A percentile compares a stretch with the other conserved stretches of the same genome.
phyloP scores from a whole-genome alignment of 2,113 vertebrate genomes.

The Centropus unirufus region DNA sequence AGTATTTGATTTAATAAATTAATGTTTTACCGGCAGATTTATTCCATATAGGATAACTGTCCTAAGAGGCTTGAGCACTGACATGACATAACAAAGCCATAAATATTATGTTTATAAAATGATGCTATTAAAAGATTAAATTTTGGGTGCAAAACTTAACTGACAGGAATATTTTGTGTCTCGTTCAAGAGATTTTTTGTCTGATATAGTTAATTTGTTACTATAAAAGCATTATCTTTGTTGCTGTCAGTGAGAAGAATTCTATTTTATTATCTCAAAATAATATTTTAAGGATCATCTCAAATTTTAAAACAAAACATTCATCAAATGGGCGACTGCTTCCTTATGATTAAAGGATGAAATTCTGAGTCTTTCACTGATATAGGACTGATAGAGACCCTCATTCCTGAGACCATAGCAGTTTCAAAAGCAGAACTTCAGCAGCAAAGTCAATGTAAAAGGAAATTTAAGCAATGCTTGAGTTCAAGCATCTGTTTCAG shows the following conservation, averaged over 20 bases:
- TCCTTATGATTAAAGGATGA: background rate
- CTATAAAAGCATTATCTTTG: background rate
- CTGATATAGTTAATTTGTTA: background rate
- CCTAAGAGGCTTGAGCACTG: background rate
- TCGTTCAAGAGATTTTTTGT: background rate
- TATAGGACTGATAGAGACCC: background rate
- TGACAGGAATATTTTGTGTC: background rate
- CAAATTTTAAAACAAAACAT: background rate
- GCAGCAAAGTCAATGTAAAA: background rate
- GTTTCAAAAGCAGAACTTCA: background rate
- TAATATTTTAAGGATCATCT: background rate
- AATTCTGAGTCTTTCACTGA: background rate
- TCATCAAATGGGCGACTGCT: background rate
- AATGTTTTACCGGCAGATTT: background rate
- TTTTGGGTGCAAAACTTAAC: background rate
- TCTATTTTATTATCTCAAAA: background rate
- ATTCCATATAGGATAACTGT: background rate
- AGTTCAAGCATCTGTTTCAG: background rate
- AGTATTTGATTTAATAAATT: background rate
- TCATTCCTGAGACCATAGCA: background rate
- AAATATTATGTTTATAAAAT: background rate
- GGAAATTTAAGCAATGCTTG: background rate
- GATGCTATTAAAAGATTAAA: background rate
- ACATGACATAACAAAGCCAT: background rate
- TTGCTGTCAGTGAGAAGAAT: background rate